Evolutionary conservation across 2,797 vertebrate genomes (phyloP), one percentile per base, ranked within the genome.

Genomic region (Sphaeramia orbicularis): DNA sequence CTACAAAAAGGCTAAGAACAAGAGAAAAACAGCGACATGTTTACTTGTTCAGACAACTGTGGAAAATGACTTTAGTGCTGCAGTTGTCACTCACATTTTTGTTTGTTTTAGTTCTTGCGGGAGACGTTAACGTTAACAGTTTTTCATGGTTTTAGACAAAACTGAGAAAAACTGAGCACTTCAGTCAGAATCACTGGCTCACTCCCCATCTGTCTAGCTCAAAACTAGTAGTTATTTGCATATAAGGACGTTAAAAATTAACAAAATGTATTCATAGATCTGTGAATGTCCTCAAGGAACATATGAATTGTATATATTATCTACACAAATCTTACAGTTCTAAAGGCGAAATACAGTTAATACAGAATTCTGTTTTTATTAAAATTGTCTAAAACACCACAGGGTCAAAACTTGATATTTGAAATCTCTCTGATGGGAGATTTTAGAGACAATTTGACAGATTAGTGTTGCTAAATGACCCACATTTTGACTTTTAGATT

Each of bases 71-170:
- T 37, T 35, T 8, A 10, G 42, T 38, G 18, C 51, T 71, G 10
- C 56, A 54, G 10, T 45, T 60, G 36, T 13, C 59, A 44, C 0
- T 10, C 24, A 45, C n/a, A 4, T 59, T 48, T 65, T 37, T 74
- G 61, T 76, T 86, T 85, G 55, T 83, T 76, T 84, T 74, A 40
- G 65, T 52, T 75, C 40, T 71, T 56, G 45, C 71, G 65, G 70
- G 69, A 88, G 81, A 74, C 16, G 1, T 24, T 48, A 21, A 11
- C 45, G 37, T 38, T 44, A 70, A 54, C 5, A 0, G 37, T 32
- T 49, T 80, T 83, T 78, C 62, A 59, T 78, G 66, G 76, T 68
- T 35, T 19, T 48, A 45, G 54, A 76, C 45, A 41, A 60, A 61
- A 62, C 76, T 67, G 73, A 41, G 40, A 70, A 54, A 50, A 72